Evolutionary conservation across 2,888 invertebrate genomes (phyloP).

Genomic region (Catocala nupta): DNA sequence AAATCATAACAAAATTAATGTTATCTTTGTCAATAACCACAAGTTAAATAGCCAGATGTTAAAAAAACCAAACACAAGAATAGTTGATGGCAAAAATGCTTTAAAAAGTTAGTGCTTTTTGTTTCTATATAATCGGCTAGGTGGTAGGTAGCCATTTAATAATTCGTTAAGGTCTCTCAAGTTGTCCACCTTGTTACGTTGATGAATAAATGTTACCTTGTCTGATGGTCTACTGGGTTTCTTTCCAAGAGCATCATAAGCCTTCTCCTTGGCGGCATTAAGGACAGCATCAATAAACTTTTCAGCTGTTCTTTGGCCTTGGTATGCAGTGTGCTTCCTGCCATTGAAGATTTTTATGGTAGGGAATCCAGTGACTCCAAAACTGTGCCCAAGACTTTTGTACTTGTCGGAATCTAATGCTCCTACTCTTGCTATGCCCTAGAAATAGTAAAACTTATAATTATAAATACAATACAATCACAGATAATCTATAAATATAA

Average conservation of each 20-base stretch:
- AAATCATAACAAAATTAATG: background rate
- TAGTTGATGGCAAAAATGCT: background rate
- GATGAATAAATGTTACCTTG: slow-evolving; percentile 73
- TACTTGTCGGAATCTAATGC: slow-evolving; percentile 97
- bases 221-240: slow-evolving; percentile 77
- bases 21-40: background rate
- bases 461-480: background rate
- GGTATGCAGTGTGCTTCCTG: slow-evolving; percentile 95
- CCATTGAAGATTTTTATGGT: slow-evolving; percentile 97
- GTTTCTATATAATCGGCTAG: background rate
- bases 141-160: slow-evolving; percentile 20
- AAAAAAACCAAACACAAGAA: background rate
- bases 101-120: too few relatives aligned
- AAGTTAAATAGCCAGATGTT: background rate
- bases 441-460: slow-evolving; percentile 44
- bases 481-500: too few relatives aligned
- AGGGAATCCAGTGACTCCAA: slow-evolving; percentile 96
- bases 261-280: slow-evolving; percentile 92
- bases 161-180: slow-evolving; percentile 27
- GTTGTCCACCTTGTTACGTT: slow-evolving; percentile 66
- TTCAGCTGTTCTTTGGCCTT: slow-evolving; percentile 94
- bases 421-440: slow-evolving; percentile 97
- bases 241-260: slow-evolving; percentile 90
- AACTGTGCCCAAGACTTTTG: slow-evolving; percentile 92
- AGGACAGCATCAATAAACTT: slow-evolving; percentile 95